Evolutionary conservation across 2,888 invertebrate species (phyloP), one percentile per base, ranked within the genome.

Genomic region (Drosophila paranaensis): DNA sequence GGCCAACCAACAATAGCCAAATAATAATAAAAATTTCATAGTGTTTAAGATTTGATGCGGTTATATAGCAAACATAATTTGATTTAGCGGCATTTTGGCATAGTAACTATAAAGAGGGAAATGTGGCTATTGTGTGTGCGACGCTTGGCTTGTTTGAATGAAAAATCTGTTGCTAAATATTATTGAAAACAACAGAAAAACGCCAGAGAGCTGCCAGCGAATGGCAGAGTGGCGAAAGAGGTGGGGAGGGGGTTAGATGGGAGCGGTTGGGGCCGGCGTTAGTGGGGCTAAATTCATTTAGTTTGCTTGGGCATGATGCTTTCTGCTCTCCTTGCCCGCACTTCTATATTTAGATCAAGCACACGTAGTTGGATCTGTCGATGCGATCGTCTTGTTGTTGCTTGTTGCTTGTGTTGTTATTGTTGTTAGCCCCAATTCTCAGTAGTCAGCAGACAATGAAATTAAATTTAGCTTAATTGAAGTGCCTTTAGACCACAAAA

Each of bases 361-460:
- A 86, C 86, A 88, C 86, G 86, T 87, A 82, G 83, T 85, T 84
- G 84, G 70, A 76, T 78, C 78, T 78, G 78, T 82, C 80, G 87
- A 84, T 82, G 77, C 77, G 82, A 77, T 72, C 71, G 68, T 51
- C 48, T 63, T 73, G 58, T 77, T 76, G 51, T 40, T 78, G 60
- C 20, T 39, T 60, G 37, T 25, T 74, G n/a, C 4, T 56, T 10
- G 33, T 33, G 16, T 54, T 66, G 50, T n/a, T 56, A 16, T 67
- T 65, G 60, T 56, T 73, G 65, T 77, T 81, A 71, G 78, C 75
- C 84, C 80, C 70, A 74, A 76, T 77, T 70, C 71, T 71, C 68
- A 66, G 60, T 63, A 70, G 65, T 62, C 51, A 71, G 62, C 60
- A 79, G 81, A 82, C 82, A 79, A 82, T 80, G 69, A 74, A 80